Evolutionary conservation across 2,888 invertebrate genomes (phyloP).

Genomic region (Protophormia terraenovae): DNA sequence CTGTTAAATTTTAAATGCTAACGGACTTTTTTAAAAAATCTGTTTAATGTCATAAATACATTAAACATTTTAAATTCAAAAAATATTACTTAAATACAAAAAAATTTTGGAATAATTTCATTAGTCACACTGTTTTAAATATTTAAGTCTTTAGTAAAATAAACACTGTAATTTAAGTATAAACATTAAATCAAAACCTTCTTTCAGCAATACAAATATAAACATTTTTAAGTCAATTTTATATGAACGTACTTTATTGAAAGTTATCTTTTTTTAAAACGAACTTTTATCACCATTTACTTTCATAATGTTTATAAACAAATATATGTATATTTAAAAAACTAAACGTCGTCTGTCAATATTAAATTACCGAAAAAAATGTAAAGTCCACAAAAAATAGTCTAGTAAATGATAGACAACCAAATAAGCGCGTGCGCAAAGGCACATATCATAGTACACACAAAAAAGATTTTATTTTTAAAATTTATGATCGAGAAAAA

Average conservation of each 20-base stretch:
- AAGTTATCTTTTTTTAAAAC: not conserved
- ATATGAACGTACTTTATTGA: not conserved
- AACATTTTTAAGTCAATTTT: not conserved
- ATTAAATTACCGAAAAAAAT: slow-evolving; percentile 30
- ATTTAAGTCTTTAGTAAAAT: not conserved
- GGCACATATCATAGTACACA: not conserved
- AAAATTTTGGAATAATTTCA: not conserved
- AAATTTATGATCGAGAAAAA: not conserved
- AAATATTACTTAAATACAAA: not conserved
- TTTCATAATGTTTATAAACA: slow-evolving; percentile 40
- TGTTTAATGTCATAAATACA: too few relatives aligned
- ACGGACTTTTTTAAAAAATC: too few relatives aligned
- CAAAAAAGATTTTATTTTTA: not conserved
- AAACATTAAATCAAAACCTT: slow-evolving; percentile 14
- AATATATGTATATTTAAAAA: not conserved
- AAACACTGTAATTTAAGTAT: slow-evolving; percentile 29
- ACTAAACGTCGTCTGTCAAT: not conserved
- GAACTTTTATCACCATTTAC: not conserved
- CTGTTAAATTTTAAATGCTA: too few relatives aligned
- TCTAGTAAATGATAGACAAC: slow-evolving; percentile 9
- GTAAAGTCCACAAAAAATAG: slow-evolving; percentile 5
- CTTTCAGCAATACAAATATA: not conserved
- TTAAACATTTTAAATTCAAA: too few relatives aligned
- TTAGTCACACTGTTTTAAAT: not conserved
- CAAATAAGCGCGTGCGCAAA: slow-evolving; percentile 46